Percentiles rank a stretch among this genome's conserved stretches.
These are phyloP conservation scores for Columbina picui DNA, from an alignment of 2,113 vertebrate genomes.

Conservation along the genomic window DNA sequence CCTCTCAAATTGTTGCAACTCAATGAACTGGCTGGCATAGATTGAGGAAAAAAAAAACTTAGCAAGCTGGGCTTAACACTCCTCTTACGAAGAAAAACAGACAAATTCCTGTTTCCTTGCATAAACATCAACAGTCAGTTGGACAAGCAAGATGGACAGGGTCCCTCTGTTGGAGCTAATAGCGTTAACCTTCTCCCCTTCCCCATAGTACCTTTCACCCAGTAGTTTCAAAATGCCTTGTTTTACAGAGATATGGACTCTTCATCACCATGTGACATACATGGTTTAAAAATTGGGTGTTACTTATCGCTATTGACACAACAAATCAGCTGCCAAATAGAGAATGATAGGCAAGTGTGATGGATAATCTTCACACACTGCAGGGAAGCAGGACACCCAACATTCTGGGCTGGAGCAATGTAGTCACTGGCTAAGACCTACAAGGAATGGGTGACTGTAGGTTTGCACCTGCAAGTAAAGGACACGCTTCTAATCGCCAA, in stretches of 20 bases:
- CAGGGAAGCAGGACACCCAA: neutral
- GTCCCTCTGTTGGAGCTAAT: neutral
- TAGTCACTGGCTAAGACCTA: neutral
- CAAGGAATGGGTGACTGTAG: neutral
- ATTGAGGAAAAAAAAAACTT: neutral
- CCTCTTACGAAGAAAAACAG: neutral
- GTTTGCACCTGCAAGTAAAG: neutral
- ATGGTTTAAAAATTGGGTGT: neutral
- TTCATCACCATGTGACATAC: neutral
- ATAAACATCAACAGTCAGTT: neutral
- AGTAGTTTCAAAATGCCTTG: neutral
- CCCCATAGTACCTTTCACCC: neutral
- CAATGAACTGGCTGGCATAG: neutral
- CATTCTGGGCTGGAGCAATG: neutral
- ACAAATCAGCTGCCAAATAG: neutral
- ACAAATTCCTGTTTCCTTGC: neutral
- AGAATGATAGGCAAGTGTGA: neutral
- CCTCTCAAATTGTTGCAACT: neutral
- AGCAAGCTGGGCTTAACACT: neutral
- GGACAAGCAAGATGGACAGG: neutral
- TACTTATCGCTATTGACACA: neutral
- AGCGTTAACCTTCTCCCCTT: neutral
- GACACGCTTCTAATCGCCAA: neutral
- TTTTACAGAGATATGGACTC: neutral
- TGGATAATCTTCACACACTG: rapidly evolving